Percentiles rank a stretch among this genome's conserved stretches.
Evolutionary conservation across 2,113 vertebrate genomes (phyloP).

Genomic region (Tragelaphus imberbis): DNA sequence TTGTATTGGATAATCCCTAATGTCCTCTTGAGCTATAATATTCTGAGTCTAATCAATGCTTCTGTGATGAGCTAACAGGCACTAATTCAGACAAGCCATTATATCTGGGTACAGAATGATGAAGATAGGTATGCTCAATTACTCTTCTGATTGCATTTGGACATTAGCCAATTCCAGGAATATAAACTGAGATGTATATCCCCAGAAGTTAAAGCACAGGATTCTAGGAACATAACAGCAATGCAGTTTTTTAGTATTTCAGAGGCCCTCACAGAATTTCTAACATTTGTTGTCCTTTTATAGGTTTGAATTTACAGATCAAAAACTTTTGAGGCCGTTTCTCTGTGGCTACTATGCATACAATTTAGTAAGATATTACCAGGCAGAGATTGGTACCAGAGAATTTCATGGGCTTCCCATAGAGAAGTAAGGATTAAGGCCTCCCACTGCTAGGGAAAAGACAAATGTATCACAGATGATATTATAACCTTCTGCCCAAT

Average conservation of each 20-base stretch:
- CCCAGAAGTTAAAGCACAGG: background rate
- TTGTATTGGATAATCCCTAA: background rate
- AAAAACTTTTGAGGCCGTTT: background rate
- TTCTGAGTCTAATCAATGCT: slow-evolving; percentile 9
- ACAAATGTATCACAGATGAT: background rate
- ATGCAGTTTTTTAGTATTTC: background rate
- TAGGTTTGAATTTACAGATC: background rate
- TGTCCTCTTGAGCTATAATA: background rate
- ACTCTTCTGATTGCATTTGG: background rate
- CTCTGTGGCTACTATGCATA: background rate
- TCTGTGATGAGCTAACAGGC: background rate
- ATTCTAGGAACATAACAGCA: background rate
- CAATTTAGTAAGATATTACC: background rate
- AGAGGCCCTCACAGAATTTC: background rate
- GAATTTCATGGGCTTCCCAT: background rate
- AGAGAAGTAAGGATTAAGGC: background rate
- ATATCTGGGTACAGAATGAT: slow-evolving; percentile 31
- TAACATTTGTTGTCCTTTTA: background rate
- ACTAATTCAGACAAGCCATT: slow-evolving; percentile 5
- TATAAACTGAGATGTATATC: background rate
- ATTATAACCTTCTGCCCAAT: background rate
- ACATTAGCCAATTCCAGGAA: background rate
- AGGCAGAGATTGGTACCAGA: background rate
- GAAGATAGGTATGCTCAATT: background rate
- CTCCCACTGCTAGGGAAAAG: background rate